phyloP scores from a whole-genome alignment of 1,140 invertebrate species.

The Temnothorax nylanderi region DNA sequence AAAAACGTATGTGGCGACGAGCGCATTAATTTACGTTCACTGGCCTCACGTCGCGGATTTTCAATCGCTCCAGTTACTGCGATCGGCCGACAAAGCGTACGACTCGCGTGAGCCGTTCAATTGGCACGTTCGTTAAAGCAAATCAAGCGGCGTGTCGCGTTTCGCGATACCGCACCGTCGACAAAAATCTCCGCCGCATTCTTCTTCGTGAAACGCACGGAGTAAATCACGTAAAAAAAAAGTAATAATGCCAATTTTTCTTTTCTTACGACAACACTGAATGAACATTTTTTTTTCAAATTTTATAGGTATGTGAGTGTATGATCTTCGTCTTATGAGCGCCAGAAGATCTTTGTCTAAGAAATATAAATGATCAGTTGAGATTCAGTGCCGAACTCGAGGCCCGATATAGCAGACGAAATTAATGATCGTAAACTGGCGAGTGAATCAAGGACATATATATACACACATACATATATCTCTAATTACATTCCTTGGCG shows the following conservation, averaged over 20 bases:
- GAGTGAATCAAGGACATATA: neutral
- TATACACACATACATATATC: neutral
- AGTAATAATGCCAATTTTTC: neutral
- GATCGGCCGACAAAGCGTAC: neutral
- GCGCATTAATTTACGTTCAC: neutral
- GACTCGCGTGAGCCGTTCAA: constrained; percentile 24
- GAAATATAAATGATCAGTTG: neutral
- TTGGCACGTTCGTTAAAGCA: constrained; percentile 26
- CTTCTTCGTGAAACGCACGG: neutral
- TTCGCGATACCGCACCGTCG: neutral
- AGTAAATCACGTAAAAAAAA: neutral
- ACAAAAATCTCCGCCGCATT: neutral
- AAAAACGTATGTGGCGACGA: neutral
- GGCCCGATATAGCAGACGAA: neutral
- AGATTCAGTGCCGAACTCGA: neutral
- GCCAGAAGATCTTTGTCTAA: neutral
- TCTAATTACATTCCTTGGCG: constrained; percentile 20
- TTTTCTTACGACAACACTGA: neutral
- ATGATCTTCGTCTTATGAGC: neutral
- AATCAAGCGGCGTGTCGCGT: constrained; percentile 8
- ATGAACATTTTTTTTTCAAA: neutral
- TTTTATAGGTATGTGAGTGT: too few species aligned
- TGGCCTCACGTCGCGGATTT: neutral
- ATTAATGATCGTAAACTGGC: constrained; percentile 4
- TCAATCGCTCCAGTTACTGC: neutral